Evolutionary conservation across 92 coral and sea anemone species (phyloP), one percentile per base, ranked within the genome.

Genomic region (Bergia sp.): DNA sequence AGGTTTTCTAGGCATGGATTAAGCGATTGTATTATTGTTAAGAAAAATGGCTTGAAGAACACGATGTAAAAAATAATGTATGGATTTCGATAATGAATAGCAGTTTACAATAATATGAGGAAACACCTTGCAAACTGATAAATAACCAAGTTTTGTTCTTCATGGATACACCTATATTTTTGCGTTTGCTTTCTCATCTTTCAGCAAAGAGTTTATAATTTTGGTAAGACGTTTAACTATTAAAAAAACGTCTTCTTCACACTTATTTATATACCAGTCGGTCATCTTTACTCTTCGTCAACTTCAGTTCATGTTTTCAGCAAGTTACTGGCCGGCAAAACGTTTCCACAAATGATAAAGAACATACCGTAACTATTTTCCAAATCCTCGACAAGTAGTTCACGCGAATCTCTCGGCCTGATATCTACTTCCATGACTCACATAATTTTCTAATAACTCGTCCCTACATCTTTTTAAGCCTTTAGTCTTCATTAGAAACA

Each of bases 311-410:
- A 6, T 61, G 69, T 61, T 61, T 29, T 61, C 69, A 61, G 29
- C 4, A 61, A 61, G 7, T 16, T 61, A 21, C 3, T 61, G 69
- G 69, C 1, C 69, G 29, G 29, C 29, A 0, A 61, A 61, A 61
- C 29, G 69, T 61, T 18, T 18, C 20, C n/a, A 18, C 69, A 2
- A 61, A 20, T 21, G 29, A 73, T 29, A 73, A 73, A 4, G 20
- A 36, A 77, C 82, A 23, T 50, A 79, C 82, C 82, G 66, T 79
- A 36, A 45, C 8, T 44, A 44, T 79, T 79, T 49, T 79, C 82
- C 64, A 79, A 79, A 29, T 79, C 82, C 40, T 79, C 61, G 20
- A 79, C 66, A 49, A 45, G 82, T 18, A 79, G 42, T 20, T 44
- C 40, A 3, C 64, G 16, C 3, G 41, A 79, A 50, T 79, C 82